These are phyloP conservation scores for Brachyptera risi DNA, from an alignment of 2,888 invertebrate genomes.

Conservation along the genomic window DNA sequence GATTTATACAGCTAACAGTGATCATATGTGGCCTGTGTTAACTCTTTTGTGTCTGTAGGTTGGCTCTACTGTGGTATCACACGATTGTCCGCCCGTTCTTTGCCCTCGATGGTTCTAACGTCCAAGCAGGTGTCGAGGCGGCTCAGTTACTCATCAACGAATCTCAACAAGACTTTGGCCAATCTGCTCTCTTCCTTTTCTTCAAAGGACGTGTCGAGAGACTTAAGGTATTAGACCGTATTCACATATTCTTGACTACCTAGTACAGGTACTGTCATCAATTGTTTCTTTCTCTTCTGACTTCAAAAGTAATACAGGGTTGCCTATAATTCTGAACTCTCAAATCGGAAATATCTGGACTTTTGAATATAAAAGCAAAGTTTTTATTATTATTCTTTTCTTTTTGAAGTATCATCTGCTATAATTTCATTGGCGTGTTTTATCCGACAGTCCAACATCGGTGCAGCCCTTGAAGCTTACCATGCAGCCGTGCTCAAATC, in stretches of 20 bases:
- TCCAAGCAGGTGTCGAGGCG: slow-evolving; percentile 54
- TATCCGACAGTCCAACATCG: slow-evolving; percentile 60
- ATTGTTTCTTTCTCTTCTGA: too few relatives aligned
- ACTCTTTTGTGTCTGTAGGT: slow-evolving; percentile 42
- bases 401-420: too few relatives aligned
- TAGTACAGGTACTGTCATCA: too few relatives aligned
- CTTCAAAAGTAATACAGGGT: too few relatives aligned
- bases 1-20: background rate
- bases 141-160: slow-evolving; percentile 52
- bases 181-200: slow-evolving; percentile 62
- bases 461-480: slow-evolving; percentile 54
- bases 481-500: slow-evolving; percentile 54
- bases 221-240: too few relatives aligned
- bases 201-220: slow-evolving; percentile 60
- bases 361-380: too few relatives aligned
- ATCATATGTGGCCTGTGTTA: slow-evolving; percentile 28
- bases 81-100: slow-evolving; percentile 65
- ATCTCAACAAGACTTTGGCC: slow-evolving; percentile 51
- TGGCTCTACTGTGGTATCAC: slow-evolving; percentile 63
- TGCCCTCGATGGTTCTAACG: slow-evolving; percentile 58
- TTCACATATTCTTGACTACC: too few relatives aligned
- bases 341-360: too few relatives aligned
- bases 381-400: too few relatives aligned
- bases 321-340: too few relatives aligned
- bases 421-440: slow-evolving; percentile 35